Evolutionary conservation across 2,888 invertebrate genomes (phyloP).

Genomic region (Cheilosia vulpina): DNA sequence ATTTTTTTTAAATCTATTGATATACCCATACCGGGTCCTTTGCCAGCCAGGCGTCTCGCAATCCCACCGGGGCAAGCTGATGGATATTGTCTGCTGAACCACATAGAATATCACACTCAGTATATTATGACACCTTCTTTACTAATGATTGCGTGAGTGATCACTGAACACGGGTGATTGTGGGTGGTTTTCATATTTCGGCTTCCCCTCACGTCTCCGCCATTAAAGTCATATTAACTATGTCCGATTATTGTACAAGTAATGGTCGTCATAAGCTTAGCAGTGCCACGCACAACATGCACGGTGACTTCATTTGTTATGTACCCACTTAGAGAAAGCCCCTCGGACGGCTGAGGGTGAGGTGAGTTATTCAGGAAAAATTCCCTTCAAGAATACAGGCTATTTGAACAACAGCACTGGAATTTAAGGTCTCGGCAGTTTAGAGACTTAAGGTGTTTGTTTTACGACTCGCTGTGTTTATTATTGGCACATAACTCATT

Average conservation of each 20-base stretch:
- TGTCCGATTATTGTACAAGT: conserved; percentile 19
- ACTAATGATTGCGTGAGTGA: conserved; percentile 12
- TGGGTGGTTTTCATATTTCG: neutral
- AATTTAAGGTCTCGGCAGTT: conserved; percentile 30
- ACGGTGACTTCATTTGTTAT: conserved; percentile 30
- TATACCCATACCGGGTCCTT: conserved; percentile 24
- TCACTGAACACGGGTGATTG: neutral
- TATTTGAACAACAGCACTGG: neutral
- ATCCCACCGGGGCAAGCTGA: neutral
- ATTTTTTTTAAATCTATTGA: conserved; percentile 20
- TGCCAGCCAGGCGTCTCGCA: conserved; percentile 15
- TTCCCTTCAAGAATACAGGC: neutral
- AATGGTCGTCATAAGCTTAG: conserved; percentile 24
- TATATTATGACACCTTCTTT: conserved; percentile 24
- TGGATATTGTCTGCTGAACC: neutral
- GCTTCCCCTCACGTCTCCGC: conserved; percentile 2
- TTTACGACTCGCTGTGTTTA: conserved; percentile 23
- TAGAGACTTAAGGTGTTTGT: conserved; percentile 51
- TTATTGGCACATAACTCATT: conserved; percentile 56
- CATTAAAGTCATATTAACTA: conserved; percentile 50
- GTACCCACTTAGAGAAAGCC: conserved; percentile 23
- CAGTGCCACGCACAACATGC: neutral
- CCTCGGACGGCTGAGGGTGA: neutral
- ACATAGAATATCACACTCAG: conserved; percentile 41
- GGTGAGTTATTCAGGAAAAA: conserved; percentile 13